A percentile compares a stretch with the other conserved stretches of the same genome.
These are phyloP conservation scores for Arizona elegans DNA, from an alignment of 2,113 vertebrate genomes.

Conservation along the genomic window DNA sequence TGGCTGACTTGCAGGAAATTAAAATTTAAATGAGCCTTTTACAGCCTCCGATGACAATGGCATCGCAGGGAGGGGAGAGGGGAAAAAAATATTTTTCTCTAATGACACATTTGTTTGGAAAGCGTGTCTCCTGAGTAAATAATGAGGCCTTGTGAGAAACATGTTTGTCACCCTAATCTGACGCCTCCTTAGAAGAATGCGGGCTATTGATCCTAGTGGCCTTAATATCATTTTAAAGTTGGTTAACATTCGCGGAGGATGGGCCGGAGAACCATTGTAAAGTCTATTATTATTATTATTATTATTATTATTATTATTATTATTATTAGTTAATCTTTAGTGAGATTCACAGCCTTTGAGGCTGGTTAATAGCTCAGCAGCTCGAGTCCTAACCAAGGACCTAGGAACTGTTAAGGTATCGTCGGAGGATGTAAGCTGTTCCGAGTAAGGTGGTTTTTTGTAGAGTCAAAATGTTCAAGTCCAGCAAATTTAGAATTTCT, in stretches of 20 bases:
- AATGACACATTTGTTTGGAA: background rate
- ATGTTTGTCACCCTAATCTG: background rate
- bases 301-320: no score
- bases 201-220: background rate
- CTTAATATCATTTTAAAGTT: background rate
- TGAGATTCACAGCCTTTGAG: no score
- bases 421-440: no score
- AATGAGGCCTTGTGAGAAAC: constrained; percentile 12
- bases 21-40: constrained; percentile 46
- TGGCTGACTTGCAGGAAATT: constrained; percentile 38
- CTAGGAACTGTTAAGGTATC: no score
- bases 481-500: no score
- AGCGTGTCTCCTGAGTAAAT: constrained; percentile 16
- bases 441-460: no score
- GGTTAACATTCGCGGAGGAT: background rate
- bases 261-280: no score
- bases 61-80: background rate
- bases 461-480: no score
- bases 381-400: no score
- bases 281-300: no score
- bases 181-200: background rate
- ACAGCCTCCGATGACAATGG: constrained; percentile 12
- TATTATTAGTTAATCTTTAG: no score
- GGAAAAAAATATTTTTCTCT: background rate
- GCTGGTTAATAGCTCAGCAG: no score